Evolutionary conservation across 2,113 vertebrate species (phyloP).

Genomic region (Tringa solitaria): DNA sequence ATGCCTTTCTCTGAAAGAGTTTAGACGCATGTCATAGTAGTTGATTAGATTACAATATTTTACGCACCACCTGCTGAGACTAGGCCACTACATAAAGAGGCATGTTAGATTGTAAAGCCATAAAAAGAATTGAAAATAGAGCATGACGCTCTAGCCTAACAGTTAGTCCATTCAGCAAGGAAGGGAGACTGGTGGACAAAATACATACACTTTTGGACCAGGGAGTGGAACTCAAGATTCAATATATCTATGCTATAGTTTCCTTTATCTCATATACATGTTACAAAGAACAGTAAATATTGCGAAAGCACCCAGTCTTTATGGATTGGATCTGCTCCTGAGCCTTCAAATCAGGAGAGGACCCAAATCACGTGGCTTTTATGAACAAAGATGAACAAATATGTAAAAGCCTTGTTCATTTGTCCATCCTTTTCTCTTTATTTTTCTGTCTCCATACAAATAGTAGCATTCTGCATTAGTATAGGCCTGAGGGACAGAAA

Average conservation of each 20-base stretch:
- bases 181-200: neutral
- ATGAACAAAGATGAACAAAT: neutral
- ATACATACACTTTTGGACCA: neutral
- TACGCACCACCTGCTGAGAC: neutral
- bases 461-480: neutral
- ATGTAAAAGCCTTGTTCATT: neutral
- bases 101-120: neutral
- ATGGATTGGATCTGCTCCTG: neutral
- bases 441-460: neutral
- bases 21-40: neutral
- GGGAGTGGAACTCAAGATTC: neutral
- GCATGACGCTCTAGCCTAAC: neutral
- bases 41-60: neutral
- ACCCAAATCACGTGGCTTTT: neutral
- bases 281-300: neutral
- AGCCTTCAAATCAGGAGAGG: neutral
- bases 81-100: neutral
- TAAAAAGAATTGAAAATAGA: neutral
- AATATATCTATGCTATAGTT: neutral
- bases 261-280: neutral
- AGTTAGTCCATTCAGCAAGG: neutral
- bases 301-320: neutral
- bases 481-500: fast-evolving
- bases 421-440: neutral
- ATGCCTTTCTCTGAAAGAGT: neutral